Evolutionary conservation across 2,797 vertebrate genomes (phyloP).

Genomic region (Miichthys miiuy): DNA sequence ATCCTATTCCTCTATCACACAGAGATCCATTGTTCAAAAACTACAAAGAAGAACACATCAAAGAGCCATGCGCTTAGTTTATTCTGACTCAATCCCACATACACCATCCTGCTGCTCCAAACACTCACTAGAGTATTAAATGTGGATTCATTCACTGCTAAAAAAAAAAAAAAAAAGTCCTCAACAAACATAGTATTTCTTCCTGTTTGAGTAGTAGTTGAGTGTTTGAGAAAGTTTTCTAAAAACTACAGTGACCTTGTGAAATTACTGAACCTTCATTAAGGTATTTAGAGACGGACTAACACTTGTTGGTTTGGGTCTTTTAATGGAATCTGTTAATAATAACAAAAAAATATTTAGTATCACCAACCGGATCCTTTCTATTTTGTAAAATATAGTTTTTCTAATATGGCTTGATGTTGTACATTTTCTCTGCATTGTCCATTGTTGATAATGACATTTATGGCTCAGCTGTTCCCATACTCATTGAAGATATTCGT

Average conservation of each 20-base stretch:
- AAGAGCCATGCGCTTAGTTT: background rate
- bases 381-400: background rate
- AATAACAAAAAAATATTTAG: background rate
- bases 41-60: background rate
- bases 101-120: too few relatives aligned
- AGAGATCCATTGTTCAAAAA: background rate
- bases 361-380: background rate
- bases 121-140: too few relatives aligned
- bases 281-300: background rate
- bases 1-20: background rate
- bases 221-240: background rate
- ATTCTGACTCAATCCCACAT: background rate
- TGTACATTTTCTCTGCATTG: background rate
- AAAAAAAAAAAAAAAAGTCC: background rate
- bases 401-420: background rate
- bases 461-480: background rate
- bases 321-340: slow-evolving; percentile 1
- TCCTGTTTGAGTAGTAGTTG: too few relatives aligned
- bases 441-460: background rate
- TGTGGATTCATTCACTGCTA: background rate
- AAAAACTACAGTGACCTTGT: background rate
- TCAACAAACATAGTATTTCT: background rate
- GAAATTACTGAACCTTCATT: background rate
- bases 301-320: background rate
- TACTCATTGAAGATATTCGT: background rate